These are phyloP conservation scores for Ceratothoa steindachneri DNA, from an alignment of 2,888 invertebrate genomes.

Conservation along the genomic window DNA sequence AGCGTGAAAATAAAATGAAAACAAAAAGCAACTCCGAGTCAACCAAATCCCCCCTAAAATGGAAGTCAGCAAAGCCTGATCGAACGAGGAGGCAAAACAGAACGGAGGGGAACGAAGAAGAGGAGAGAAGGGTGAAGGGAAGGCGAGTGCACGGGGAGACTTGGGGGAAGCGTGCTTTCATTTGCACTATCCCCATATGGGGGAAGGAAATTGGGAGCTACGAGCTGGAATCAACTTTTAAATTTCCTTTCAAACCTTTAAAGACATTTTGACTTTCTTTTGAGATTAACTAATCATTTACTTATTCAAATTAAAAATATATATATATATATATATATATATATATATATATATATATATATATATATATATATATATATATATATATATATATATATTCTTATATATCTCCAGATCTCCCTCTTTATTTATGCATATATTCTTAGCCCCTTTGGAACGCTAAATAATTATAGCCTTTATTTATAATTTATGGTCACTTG, in stretches of 20 bases:
- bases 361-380: slow-evolving; percentile 3
- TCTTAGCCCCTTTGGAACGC: too few species aligned
- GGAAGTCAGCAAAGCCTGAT: not conserved
- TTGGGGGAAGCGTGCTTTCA: not conserved
- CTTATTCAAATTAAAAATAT: not conserved
- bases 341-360: slow-evolving; percentile 11
- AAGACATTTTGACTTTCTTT: slow-evolving; percentile 2
- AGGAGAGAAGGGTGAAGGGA: not conserved
- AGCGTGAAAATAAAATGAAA: too few species aligned
- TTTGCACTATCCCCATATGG: too few species aligned
- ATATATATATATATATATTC: slow-evolving; percentile 4
- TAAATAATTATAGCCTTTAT: too few species aligned
- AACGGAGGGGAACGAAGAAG: not conserved
- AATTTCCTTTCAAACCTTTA: not conserved
- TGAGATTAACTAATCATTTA: not conserved
- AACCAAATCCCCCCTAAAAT: not conserved
- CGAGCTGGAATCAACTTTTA: slow-evolving; percentile 9
- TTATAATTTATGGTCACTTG: too few species aligned
- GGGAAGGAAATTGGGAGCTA: not conserved
- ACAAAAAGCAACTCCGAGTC: too few species aligned
- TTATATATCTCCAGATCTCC: not conserved
- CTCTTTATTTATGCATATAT: not conserved
- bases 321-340: not conserved
- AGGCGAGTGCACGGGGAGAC: not conserved
- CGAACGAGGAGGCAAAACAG: too few species aligned